These are phyloP conservation scores for Euzetes globulus DNA, from an alignment of 2,888 invertebrate genomes.

Conservation along the genomic window DNA sequence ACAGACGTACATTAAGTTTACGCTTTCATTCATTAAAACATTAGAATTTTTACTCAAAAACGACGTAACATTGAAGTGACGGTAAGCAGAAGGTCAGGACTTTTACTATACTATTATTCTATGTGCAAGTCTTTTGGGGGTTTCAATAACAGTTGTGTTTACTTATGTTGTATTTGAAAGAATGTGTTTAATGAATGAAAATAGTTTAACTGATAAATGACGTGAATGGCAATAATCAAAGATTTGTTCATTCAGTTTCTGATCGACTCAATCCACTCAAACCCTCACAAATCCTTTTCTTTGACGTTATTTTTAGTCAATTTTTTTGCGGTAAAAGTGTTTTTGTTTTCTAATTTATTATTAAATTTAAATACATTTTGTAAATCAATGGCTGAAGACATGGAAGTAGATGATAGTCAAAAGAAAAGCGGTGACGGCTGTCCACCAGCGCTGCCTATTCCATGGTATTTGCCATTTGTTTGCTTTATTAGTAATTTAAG, in stretches of 20 bases:
- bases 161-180: background rate
- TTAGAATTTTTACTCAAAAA: background rate
- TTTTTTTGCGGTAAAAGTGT: slow-evolving; percentile 4
- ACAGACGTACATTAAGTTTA: slow-evolving; percentile 6
- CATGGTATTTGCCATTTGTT: background rate
- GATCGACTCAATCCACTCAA: too few species aligned
- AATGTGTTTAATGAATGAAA: background rate
- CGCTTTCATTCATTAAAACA: slow-evolving; percentile 27
- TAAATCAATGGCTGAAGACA: background rate
- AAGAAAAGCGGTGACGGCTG: background rate
- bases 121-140: too few species aligned
- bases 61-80: background rate
- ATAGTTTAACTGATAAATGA: too few species aligned
- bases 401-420: background rate
- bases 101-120: too few species aligned
- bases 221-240: background rate
- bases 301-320: background rate
- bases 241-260: too few species aligned
- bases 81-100: too few species aligned
- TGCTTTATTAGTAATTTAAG: background rate
- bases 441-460: slow-evolving; percentile 1
- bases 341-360: background rate
- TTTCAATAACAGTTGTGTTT: too few species aligned
- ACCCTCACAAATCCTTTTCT: background rate
- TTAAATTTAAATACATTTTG: background rate